A percentile compares a stretch with the other conserved stretches of the same genome.
phyloP scores from a whole-genome alignment of 1,140 invertebrate genomes.

The Penaeus vannamei region DNA sequence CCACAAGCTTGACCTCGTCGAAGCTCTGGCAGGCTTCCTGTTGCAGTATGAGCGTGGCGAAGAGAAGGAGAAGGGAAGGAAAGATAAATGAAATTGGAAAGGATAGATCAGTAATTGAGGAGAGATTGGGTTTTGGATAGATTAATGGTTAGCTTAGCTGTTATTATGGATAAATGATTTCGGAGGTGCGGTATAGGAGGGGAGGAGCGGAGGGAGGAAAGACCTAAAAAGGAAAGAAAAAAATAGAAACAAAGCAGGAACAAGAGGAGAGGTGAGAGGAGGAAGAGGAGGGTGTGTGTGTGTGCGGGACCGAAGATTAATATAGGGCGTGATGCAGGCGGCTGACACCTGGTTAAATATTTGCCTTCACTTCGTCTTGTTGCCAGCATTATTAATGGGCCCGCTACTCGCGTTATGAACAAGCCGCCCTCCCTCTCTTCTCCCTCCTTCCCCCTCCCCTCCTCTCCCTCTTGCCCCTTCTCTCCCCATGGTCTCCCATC shows the following conservation, averaged over 20 bases:
- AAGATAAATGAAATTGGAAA: neutral
- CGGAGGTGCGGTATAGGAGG: neutral
- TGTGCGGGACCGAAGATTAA: constrained; percentile 9
- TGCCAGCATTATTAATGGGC: constrained; percentile 25
- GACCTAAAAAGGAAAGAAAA: neutral
- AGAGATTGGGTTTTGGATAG: too few species aligned
- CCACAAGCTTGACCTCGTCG: too few species aligned
- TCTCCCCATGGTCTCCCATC: neutral
- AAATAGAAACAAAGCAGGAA: too few species aligned
- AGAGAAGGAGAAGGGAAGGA: constrained; percentile 1
- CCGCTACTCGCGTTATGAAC: constrained; percentile 13
- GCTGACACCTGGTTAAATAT: constrained; percentile 29
- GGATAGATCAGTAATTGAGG: too few species aligned
- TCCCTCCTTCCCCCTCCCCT: neutral
- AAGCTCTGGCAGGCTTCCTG: neutral
- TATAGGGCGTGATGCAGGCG: constrained; percentile 6
- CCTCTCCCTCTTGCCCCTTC: neutral
- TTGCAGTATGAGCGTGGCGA: neutral
- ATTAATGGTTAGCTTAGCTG: too few species aligned
- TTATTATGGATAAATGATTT: too few species aligned
- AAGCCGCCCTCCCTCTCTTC: neutral
- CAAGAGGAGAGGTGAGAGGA: too few species aligned
- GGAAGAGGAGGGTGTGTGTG: too few species aligned
- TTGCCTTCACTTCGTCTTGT: constrained; percentile 33
- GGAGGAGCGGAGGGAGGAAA: constrained; percentile 1